A percentile compares a stretch with the other conserved stretches of the same genome.
These are phyloP conservation scores for Drosophila elegans DNA, from an alignment of 1,140 invertebrate genomes.

Conservation along the genomic window DNA sequence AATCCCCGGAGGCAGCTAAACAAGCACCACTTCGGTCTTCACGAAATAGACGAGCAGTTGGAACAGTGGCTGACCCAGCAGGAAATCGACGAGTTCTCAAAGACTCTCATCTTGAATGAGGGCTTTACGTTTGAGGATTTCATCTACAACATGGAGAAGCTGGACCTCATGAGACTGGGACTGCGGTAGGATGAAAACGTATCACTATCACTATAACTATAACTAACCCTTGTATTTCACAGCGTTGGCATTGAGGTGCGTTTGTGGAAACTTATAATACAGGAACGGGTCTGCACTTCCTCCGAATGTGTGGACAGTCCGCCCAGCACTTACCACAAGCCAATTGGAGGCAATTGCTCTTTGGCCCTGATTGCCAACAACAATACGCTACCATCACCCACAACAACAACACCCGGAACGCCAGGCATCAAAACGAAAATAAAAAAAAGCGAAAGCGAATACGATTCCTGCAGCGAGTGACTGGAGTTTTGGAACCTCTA, in stretches of 20 bases:
- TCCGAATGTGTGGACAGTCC: conserved; percentile 63
- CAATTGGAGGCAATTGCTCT: conserved; percentile 34
- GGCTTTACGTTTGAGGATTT: conserved; percentile 93
- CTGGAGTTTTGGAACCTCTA: conserved; percentile 5
- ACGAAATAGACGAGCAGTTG: conserved; percentile 87
- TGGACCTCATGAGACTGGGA: conserved; percentile 90
- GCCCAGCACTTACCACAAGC: conserved; percentile 50
- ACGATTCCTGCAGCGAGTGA: conserved; percentile 83
- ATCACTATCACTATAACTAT: too few relatives aligned
- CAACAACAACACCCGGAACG: conserved; percentile 51
- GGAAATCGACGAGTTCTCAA: conserved; percentile 86
- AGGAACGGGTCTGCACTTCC: conserved; percentile 67
- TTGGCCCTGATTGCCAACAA: conserved; percentile 48
- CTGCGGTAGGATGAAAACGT: conserved; percentile 87
- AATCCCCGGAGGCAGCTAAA: conserved; percentile 61
- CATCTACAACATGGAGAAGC: conserved; percentile 89
- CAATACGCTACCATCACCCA: conserved; percentile 53
- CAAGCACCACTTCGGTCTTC: conserved; percentile 86
- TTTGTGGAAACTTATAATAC: conserved; percentile 78
- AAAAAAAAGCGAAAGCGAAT: conserved; percentile 80
- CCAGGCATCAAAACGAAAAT: conserved; percentile 55
- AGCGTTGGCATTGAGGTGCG: conserved; percentile 82
- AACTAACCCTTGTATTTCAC: not conserved
- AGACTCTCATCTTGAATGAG: conserved; percentile 89
- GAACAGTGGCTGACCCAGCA: conserved; percentile 87